Conservation (phyloP, 2,888 invertebrate genomes). For the Crepidodera aurea region DNA sequence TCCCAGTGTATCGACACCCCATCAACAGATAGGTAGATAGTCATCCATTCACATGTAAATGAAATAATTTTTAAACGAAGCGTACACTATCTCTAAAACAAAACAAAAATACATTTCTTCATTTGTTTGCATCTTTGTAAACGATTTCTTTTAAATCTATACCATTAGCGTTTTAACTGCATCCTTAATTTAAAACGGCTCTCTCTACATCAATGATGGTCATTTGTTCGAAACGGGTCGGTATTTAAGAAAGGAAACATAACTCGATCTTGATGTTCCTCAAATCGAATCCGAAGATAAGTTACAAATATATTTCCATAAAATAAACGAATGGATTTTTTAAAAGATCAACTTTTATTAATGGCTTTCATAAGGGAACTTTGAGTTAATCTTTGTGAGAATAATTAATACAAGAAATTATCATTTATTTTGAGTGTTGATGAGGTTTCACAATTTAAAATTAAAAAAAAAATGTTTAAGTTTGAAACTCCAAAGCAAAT, state of each 20-base stretch:
- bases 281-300: conserved; percentile 2
- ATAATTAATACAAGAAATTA: conserved; percentile 39
- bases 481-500: too few relatives aligned
- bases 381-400: conserved; percentile 28
- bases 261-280: neutral
- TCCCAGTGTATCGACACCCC: too few relatives aligned
- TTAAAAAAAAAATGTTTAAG: too few relatives aligned
- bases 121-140: neutral
- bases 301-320: conserved; percentile 13
- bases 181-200: conserved; percentile 3
- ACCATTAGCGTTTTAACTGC: neutral
- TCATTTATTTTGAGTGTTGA: conserved; percentile 11
- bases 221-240: neutral
- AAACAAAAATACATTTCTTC: too few relatives aligned
- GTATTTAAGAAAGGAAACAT: neutral
- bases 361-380: conserved; percentile 28
- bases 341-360: conserved; percentile 30
- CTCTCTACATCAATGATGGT: neutral
- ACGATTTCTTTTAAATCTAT: neutral
- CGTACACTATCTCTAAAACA: too few relatives aligned
- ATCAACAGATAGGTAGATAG: too few relatives aligned
- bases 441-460: too few relatives aligned
- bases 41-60: too few relatives aligned
- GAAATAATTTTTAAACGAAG: too few relatives aligned
- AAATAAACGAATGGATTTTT: neutral